phyloP scores from a whole-genome alignment of 2,888 invertebrate genomes.

The Phortica magna region DNA sequence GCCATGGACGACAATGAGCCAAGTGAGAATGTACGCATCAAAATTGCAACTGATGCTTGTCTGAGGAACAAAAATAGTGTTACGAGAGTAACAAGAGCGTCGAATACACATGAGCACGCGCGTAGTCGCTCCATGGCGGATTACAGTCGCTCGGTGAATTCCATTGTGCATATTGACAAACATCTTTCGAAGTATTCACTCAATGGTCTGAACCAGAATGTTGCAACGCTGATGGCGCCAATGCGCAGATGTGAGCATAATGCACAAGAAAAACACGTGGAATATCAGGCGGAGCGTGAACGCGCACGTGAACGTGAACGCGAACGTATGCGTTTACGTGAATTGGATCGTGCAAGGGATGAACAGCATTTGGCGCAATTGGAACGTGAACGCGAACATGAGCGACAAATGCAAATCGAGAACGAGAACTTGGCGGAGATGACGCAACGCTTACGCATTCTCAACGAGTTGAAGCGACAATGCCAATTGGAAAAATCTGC shows the following conservation, averaged over 20 bases:
- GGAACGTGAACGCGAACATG: conserved; percentile 43
- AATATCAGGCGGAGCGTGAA: conserved; percentile 39
- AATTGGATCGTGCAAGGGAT: conserved; percentile 48
- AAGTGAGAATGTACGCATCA: conserved; percentile 56
- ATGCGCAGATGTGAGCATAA: not conserved
- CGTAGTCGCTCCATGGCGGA: not conserved
- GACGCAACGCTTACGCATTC: not conserved
- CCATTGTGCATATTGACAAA: conserved; percentile 58
- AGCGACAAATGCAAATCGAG: conserved; percentile 26
- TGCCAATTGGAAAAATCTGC: conserved; percentile 21
- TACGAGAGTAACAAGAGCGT: not conserved
- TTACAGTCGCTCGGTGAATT: conserved; percentile 32
- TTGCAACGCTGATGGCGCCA: not conserved
- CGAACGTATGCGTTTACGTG: conserved; percentile 45
- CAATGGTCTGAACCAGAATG: not conserved
- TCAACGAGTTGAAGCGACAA: not conserved
- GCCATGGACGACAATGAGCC: conserved; percentile 41
- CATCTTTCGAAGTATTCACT: conserved; percentile 60
- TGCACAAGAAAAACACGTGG: conserved; percentile 21
- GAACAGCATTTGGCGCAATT: conserved; percentile 41
- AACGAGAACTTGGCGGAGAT: conserved; percentile 26
- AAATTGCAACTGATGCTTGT: conserved; percentile 58
- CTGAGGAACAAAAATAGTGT: not conserved
- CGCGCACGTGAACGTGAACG: conserved; percentile 36
- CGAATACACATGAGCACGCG: too few species aligned